Conservation (phyloP, 2,888 invertebrate genomes). For the Tolmerus cingulatus region DNA sequence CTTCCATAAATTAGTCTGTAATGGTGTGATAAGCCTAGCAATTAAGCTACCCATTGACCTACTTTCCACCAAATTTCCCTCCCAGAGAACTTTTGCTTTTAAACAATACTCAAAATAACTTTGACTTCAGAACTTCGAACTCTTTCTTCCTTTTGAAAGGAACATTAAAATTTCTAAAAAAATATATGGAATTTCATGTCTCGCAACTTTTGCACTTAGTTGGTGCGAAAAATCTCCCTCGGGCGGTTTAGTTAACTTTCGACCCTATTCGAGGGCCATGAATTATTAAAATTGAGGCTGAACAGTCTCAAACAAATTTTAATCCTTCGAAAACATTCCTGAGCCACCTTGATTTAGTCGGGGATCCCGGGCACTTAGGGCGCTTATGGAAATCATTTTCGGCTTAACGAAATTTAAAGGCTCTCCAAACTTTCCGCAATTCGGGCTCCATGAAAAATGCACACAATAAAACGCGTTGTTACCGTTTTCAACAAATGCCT, state of each 20-base stretch:
- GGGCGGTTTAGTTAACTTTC: neutral
- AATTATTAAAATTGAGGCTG: neutral
- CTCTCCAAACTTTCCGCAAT: slow-evolving; percentile 20
- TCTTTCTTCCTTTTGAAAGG: neutral
- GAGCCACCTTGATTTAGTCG: slow-evolving; percentile 5
- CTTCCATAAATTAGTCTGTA: neutral
- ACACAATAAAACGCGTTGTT: neutral
- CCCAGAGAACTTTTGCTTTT: neutral
- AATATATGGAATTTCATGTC: neutral
- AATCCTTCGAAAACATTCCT: slow-evolving; percentile 20
- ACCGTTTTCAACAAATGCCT: neutral
- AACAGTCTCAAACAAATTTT: neutral
- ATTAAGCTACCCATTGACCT: neutral
- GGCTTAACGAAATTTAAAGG: slow-evolving; percentile 22
- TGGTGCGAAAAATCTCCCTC: neutral
- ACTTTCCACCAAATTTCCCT: neutral
- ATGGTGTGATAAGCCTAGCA: neutral
- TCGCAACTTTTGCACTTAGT: neutral
- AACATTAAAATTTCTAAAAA: neutral
- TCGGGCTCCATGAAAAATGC: neutral
- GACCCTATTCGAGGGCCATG: neutral
- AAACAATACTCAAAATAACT: neutral
- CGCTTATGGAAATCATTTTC: neutral
- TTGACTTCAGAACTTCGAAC: neutral
- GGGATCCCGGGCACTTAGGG: neutral